These are phyloP conservation scores for Channa maculata DNA, from an alignment of 2,113 vertebrate genomes.

Conservation along the genomic window DNA sequence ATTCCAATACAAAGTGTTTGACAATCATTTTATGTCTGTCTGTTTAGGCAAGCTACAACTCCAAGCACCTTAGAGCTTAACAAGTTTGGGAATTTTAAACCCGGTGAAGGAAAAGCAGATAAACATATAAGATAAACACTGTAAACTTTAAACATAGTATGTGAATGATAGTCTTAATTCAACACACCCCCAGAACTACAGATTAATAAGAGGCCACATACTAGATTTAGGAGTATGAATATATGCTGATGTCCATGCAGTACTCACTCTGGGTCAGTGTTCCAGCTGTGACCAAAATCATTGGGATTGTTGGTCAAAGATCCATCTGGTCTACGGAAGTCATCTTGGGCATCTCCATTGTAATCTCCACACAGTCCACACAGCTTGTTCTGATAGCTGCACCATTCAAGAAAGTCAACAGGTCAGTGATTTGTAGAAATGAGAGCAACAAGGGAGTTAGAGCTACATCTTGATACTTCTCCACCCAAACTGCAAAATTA, in stretches of 20 bases:
- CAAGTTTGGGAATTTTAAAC: too few relatives aligned
- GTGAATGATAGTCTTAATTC: too few relatives aligned
- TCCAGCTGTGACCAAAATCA: slow-evolving; percentile 86
- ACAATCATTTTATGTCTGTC: too few relatives aligned
- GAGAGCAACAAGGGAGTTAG: background rate
- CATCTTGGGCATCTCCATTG: slow-evolving; percentile 74
- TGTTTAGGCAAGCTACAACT: too few relatives aligned
- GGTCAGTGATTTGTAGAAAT: background rate
- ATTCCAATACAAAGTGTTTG: too few relatives aligned
- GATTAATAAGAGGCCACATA: too few relatives aligned
- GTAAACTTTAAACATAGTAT: too few relatives aligned
- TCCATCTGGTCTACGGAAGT: slow-evolving; percentile 82
- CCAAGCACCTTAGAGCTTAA: too few relatives aligned
- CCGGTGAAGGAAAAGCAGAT: too few relatives aligned
- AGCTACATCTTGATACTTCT: background rate
- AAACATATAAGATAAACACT: too few relatives aligned
- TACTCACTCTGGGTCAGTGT: slow-evolving; percentile 78
- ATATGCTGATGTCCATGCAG: background rate
- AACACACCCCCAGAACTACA: too few relatives aligned
- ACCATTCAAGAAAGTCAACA: background rate
- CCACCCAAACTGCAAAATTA: background rate
- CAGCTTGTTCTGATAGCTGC: slow-evolving; percentile 75
- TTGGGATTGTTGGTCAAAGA: slow-evolving; percentile 62
- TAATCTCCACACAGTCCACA: slow-evolving; percentile 86
- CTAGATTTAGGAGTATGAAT: background rate